Evolutionary conservation across 2,113 vertebrate genomes (phyloP).

Genomic region (Macquaria australasica): DNA sequence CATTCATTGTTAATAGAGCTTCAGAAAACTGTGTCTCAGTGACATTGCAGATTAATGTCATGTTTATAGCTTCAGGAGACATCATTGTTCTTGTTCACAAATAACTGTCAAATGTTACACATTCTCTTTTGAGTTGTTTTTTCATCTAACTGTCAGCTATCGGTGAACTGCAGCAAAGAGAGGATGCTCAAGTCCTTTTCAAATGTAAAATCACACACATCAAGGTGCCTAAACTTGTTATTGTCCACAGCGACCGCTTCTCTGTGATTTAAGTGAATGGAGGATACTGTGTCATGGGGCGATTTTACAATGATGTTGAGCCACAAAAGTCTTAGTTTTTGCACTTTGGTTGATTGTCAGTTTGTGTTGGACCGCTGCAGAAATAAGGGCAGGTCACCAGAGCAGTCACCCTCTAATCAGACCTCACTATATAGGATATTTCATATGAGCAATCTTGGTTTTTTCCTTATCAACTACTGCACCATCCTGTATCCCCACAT

Average conservation of each 20-base stretch:
- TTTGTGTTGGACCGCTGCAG: conserved; percentile 62
- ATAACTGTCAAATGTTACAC: conserved; percentile 44
- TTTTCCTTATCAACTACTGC: conserved; percentile 31
- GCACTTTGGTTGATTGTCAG: conserved; percentile 73
- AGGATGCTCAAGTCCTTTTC: conserved; percentile 46
- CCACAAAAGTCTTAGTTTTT: conserved; percentile 76
- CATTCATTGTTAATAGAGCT: conserved; percentile 48
- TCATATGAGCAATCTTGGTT: conserved; percentile 39
- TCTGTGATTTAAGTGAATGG: conserved; percentile 75
- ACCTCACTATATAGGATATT: conserved; percentile 16
- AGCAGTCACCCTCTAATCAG: conserved; percentile 34
- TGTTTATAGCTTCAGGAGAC: conserved; percentile 41
- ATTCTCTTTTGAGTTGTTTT: conserved; percentile 54
- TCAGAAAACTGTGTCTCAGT: conserved; percentile 37
- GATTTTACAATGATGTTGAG: conserved; percentile 70
- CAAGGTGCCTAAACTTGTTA: conserved; percentile 73
- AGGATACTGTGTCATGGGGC: conserved; percentile 55
- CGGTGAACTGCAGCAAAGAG: conserved; percentile 41
- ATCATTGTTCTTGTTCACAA: conserved; percentile 30
- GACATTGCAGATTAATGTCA: conserved; percentile 28
- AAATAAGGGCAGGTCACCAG: conserved; percentile 37
- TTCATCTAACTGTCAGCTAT: conserved; percentile 37
- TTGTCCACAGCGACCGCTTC: conserved; percentile 70
- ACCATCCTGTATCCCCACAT: conserved; percentile 40
- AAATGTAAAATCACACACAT: conserved; percentile 59